Conservation (phyloP, 2,113 vertebrate species). For the Prietella phreatophila region DNA sequence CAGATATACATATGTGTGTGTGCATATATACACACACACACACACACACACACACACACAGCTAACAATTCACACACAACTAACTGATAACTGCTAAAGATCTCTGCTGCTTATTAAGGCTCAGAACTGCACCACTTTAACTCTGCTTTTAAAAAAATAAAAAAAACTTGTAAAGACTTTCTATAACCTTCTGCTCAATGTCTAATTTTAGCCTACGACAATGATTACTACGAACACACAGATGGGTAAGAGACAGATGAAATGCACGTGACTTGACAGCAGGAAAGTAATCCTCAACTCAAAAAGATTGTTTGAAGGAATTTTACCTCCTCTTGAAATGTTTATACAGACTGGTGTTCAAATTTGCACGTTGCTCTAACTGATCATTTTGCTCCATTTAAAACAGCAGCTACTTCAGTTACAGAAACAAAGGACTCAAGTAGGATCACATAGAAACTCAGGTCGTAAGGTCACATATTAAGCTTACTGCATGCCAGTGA, state of each 20-base stretch:
- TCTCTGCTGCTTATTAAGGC: neutral
- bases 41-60: too few species aligned
- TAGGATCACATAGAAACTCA: neutral
- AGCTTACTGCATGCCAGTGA: neutral
- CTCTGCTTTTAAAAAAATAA: neutral
- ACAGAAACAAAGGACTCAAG: neutral
- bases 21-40: too few species aligned
- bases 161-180: neutral
- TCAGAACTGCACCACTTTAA: neutral
- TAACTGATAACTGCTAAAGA: neutral
- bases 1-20: neutral
- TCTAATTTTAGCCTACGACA: neutral
- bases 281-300: neutral
- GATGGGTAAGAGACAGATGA: neutral
- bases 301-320: neutral
- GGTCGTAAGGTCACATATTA: neutral
- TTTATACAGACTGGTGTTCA: neutral
- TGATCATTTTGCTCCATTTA: neutral
- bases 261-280: neutral
- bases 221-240: neutral
- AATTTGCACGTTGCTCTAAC: too few species aligned
- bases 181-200: neutral
- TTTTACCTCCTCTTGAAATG: neutral
- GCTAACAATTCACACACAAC: neutral
- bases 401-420: neutral